Evolutionary conservation across 2,797 vertebrate genomes (phyloP).

Genomic region (Chromis chromis): DNA sequence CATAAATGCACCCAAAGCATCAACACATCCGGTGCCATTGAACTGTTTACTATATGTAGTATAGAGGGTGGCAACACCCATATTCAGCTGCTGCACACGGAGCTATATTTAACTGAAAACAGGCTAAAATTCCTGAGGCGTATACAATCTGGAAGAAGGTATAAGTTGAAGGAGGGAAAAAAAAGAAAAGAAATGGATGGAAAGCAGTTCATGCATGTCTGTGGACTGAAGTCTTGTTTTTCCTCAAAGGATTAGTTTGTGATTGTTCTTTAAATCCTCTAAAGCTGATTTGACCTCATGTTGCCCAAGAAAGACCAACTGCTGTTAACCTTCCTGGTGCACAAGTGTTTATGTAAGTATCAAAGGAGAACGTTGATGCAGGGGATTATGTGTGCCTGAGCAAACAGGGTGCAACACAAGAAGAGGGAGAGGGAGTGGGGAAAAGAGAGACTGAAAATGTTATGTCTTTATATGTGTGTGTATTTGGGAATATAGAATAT

Average conservation of each 20-base stretch:
- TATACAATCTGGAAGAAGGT: background rate
- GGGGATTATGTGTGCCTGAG: slow-evolving; percentile 44
- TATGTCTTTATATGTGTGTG: background rate
- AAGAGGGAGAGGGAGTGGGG: background rate
- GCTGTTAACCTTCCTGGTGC: slow-evolving; percentile 51
- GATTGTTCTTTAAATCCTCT: slow-evolving; percentile 65
- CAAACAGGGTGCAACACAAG: slow-evolving; percentile 21
- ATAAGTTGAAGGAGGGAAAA: background rate
- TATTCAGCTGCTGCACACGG: background rate
- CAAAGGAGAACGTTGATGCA: slow-evolving; percentile 49
- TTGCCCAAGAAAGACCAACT: slow-evolving; percentile 56
- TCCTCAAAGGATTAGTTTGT: slow-evolving; percentile 46
- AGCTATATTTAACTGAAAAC: slow-evolving; percentile 18
- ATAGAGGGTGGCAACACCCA: background rate
- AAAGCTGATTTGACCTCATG: slow-evolving; percentile 57
- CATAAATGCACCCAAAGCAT: background rate
- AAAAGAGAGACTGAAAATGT: background rate
- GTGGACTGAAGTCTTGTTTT: slow-evolving; percentile 34
- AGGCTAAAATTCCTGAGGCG: background rate
- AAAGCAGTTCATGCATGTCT: slow-evolving; percentile 15
- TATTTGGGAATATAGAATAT: background rate
- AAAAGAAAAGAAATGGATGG: background rate
- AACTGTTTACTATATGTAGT: slow-evolving; percentile 7
- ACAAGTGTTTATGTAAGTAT: slow-evolving; percentile 48
- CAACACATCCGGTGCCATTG: background rate